Percentiles rank a stretch among this genome's conserved stretches.
Conservation (phyloP, 2,888 invertebrate genomes). For the Drosophila cyrtoloma region DNA sequence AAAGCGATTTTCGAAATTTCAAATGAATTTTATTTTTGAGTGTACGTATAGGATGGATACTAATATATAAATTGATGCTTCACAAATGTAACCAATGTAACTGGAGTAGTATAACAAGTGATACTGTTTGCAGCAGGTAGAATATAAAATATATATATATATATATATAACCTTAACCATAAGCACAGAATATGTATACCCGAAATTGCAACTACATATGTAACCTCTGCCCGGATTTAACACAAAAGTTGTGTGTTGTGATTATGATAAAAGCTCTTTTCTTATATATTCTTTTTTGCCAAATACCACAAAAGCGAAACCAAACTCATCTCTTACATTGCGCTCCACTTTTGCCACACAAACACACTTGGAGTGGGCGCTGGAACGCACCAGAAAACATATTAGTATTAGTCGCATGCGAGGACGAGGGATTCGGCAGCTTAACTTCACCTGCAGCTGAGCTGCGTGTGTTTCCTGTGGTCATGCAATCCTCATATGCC, state of each 20-base stretch:
- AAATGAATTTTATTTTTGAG: neutral
- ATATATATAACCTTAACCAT: neutral
- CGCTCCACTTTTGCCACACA: neutral
- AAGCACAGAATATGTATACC: neutral
- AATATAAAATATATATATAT: neutral
- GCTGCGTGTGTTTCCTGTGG: conserved; percentile 37
- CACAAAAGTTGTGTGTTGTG: conserved; percentile 68
- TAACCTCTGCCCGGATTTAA: conserved; percentile 52
- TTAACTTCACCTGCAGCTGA: conserved; percentile 48
- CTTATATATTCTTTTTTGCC: conserved; percentile 35
- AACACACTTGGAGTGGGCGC: neutral
- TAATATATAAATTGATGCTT: neutral
- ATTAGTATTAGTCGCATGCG: conserved; percentile 63
- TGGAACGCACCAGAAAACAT: conserved; percentile 43
- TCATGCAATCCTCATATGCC: conserved; percentile 37
- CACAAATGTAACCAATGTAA: neutral
- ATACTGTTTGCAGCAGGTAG: neutral
- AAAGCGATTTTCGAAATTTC: neutral
- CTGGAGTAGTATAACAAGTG: neutral
- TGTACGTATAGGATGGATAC: neutral
- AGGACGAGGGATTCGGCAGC: conserved; percentile 24
- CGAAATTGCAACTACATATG: neutral
- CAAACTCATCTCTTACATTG: neutral
- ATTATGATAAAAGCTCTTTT: conserved; percentile 69
- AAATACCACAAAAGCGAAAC: conserved; percentile 5